These are phyloP conservation scores for Teleiodes luculella DNA, from an alignment of 2,888 invertebrate species.

Conservation along the genomic window DNA sequence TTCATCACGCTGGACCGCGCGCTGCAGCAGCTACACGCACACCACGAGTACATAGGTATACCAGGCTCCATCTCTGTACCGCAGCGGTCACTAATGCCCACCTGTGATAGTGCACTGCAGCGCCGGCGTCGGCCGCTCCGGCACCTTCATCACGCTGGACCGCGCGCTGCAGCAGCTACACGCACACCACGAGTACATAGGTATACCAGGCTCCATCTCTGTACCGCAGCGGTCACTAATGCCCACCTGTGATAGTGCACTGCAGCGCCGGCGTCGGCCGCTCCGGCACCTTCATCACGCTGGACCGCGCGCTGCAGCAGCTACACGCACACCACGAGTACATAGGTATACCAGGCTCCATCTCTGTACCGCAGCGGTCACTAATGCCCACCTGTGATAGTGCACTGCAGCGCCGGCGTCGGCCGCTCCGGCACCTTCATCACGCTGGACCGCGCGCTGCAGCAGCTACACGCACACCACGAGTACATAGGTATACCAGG, in stretches of 20 bases:
- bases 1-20: slow-evolving; percentile 97
- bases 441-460: slow-evolving; percentile 95
- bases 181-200: slow-evolving; percentile 82
- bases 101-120: slow-evolving; percentile 98
- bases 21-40: slow-evolving; percentile 89
- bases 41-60: slow-evolving; percentile 82
- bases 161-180: slow-evolving; percentile 94
- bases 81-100: slow-evolving; percentile 83
- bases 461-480: slow-evolving; percentile 88
- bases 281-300: slow-evolving; percentile 97
- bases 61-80: no score
- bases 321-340: slow-evolving; percentile 87
- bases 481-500: slow-evolving; percentile 80
- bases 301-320: slow-evolving; percentile 95
- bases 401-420: slow-evolving; percentile 94
- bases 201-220: no score
- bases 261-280: slow-evolving; percentile 90
- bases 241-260: slow-evolving; percentile 97
- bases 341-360: no score
- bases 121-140: slow-evolving; percentile 88
- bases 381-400: slow-evolving; percentile 95
- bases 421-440: slow-evolving; percentile 96
- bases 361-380: slow-evolving; percentile 80
- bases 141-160: slow-evolving; percentile 98
- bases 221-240: slow-evolving; percentile 81